phyloP scores from a whole-genome alignment of 2,113 vertebrate species.

The Noturus placidus region DNA sequence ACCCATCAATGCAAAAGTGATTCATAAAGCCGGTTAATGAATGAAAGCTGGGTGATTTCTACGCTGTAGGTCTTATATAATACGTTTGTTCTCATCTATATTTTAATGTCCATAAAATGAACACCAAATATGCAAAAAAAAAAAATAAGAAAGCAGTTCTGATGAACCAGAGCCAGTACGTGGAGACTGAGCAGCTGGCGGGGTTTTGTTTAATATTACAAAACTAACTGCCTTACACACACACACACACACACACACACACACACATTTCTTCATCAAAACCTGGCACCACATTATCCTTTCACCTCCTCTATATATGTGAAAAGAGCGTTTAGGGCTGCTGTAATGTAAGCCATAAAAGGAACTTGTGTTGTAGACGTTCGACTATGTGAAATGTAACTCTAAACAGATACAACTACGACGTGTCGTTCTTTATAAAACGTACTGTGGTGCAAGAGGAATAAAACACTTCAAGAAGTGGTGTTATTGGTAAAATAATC shows the following conservation, averaged over 20 bases:
- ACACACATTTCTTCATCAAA: constrained; percentile 45
- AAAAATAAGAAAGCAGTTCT: constrained; percentile 20
- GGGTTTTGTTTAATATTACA: constrained; percentile 48
- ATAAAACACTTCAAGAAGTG: too few species aligned
- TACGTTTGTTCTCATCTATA: too few species aligned
- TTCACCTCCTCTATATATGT: constrained; percentile 33
- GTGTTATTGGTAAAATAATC: neutral
- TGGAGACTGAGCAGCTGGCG: constrained; percentile 31
- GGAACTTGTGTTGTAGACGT: neutral
- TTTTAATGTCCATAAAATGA: too few species aligned
- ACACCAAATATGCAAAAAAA: too few species aligned
- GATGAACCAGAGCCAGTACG: constrained; percentile 3
- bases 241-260: constrained; percentile 16
- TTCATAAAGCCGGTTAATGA: too few species aligned
- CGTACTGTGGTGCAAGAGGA: too few species aligned
- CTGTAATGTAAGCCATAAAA: neutral
- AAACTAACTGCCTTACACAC: constrained; percentile 26
- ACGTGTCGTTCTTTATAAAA: neutral
- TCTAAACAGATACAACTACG: neutral
- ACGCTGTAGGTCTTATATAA: too few species aligned
- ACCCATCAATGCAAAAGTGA: too few species aligned
- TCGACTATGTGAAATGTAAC: neutral
- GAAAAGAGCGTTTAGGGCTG: neutral
- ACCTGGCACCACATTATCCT: constrained; percentile 32
- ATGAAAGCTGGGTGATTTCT: too few species aligned